Base-by-base conservation (phyloP, 1,140 invertebrate genomes). In the Hermetia illucens region DNA sequence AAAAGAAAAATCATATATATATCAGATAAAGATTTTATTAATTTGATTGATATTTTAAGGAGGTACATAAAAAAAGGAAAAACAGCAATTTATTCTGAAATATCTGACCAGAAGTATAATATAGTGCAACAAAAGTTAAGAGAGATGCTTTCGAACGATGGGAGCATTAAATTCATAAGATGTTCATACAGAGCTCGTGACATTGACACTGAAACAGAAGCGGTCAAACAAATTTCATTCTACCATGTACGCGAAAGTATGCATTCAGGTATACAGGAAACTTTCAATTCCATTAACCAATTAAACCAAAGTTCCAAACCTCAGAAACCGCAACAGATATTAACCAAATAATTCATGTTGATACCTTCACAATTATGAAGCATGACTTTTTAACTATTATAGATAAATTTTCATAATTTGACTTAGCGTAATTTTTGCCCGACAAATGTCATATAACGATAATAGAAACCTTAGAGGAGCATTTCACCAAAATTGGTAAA, bases 121-220 rank as follows among this genome's bases (percentile, higher is more conserved):
- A 43, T 13, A 30, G 36, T 46, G 1, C 38, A 46, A 34, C 3
- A 35, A 41, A 46, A 43, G 25, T 34, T 46, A 38, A 41, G 38
- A 1, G 10, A 44, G 36, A 10, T 42, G 22, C 44, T 40, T 30
- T 42, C 41, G n/a, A 37, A 45, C 10, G 31, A 39, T 39, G 42
- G 34, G n/a, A 12, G 21, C 12, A 29, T 39, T 41, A 39, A 46
- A 44, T 46, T 46, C 20, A 25, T 36, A 15, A 41, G 21, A 41
- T 41, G 44, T 32, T 24, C 36, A 36, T 31, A 38, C 22, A 36
- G 32, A 19, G 42, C 37, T 21, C 22, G 41, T 37, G 42, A 46
- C 16, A 35, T 44, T 10, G 36, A 44, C 39, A 21, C 15, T 8
- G 39, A 46, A 36, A 34, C 17, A 9, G 42, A 46, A 41, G 33